phyloP scores from a whole-genome alignment of 1,140 invertebrate species.

The Ostrea edulis region DNA sequence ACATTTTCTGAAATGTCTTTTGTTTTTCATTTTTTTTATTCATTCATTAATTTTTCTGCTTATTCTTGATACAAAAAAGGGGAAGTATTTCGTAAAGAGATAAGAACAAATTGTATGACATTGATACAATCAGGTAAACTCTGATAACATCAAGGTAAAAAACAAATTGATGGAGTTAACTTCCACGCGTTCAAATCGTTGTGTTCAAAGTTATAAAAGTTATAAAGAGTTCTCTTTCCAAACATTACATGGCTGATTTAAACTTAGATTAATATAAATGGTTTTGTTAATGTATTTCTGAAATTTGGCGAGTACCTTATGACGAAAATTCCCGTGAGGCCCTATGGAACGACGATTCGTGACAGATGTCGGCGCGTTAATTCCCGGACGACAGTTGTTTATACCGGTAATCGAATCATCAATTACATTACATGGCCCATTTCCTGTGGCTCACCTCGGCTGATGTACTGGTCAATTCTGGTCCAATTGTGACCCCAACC shows the following conservation, averaged over 20 bases:
- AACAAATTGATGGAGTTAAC: no score
- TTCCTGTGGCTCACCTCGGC: not conserved
- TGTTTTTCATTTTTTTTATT: no score
- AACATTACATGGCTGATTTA: not conserved
- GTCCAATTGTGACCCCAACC: not conserved
- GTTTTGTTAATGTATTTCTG: constrained; percentile 22
- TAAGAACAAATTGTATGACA: no score
- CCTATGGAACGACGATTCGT: not conserved
- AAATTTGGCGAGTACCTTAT: not conserved
- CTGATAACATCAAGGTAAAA: no score
- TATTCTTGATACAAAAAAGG: no score
- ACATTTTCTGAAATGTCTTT: no score
- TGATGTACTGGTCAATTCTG: not conserved
- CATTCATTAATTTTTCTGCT: no score
- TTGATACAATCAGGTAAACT: no score
- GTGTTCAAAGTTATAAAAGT: no score
- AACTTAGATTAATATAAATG: constrained; percentile 7
- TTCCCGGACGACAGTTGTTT: not conserved
- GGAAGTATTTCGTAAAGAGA: no score
- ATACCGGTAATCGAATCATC: constrained; percentile 23
- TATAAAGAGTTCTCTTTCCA: no score
- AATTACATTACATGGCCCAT: not conserved
- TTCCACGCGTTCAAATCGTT: no score
- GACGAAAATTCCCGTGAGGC: not conserved
- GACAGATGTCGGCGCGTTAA: constrained; percentile 21